Percentiles rank a stretch among this genome's conserved stretches.
phyloP scores from a whole-genome alignment of 2,797 vertebrate species.

The Acrossocheilus fasciatus region DNA sequence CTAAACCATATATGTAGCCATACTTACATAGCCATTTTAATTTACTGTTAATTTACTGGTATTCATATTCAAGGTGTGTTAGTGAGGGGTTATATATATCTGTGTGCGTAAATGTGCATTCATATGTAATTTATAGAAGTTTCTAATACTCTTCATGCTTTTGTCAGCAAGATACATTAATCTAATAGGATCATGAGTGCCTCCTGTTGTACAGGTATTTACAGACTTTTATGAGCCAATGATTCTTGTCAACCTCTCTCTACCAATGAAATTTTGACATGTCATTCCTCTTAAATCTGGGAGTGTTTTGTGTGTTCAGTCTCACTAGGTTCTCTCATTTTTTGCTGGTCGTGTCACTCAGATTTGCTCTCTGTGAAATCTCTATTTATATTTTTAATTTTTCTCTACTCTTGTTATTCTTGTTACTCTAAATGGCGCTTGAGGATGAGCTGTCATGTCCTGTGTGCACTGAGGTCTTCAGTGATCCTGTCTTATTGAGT shows the following conservation, averaged over 20 bases:
- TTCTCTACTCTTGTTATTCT: no score
- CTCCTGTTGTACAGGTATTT: background rate
- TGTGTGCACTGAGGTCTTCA: conserved; percentile 78
- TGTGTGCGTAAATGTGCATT: no score
- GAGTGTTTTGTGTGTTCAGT: background rate
- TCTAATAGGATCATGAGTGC: background rate
- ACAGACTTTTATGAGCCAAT: no score
- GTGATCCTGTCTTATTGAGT: conserved; percentile 73
- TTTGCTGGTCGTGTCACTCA: no score
- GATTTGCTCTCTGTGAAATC: background rate
- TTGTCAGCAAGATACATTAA: background rate
- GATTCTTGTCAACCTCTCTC: background rate
- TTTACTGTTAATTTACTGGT: no score
- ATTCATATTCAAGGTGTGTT: no score
- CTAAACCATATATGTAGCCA: no score
- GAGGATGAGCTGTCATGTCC: conserved; percentile 65
- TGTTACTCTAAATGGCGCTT: conserved; percentile 10
- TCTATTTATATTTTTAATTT: no score
- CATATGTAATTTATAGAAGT: no score
- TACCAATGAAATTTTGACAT: background rate
- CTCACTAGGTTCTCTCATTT: no score
- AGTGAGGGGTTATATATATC: no score
- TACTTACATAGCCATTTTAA: no score
- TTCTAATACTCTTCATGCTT: background rate
- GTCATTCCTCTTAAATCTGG: background rate